Evolutionary conservation across 1,140 invertebrate genomes (phyloP).

Genomic region (Anagrus nilaparvatae): DNA sequence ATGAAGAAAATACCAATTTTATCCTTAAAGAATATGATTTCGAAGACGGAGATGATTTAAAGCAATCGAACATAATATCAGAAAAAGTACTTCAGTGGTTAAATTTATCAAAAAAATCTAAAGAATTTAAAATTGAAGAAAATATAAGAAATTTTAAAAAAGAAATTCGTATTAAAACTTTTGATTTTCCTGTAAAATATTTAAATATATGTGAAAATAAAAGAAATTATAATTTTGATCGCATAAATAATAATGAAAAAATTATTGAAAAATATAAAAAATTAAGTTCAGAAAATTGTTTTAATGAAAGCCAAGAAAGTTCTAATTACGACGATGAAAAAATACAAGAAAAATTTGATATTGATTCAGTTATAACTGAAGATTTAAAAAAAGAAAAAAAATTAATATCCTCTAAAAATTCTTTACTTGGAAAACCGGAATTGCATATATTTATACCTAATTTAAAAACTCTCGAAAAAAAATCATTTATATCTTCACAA

Average conservation of each 20-base stretch:
- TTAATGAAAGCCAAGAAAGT: not conserved
- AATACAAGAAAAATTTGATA: conserved; percentile 2
- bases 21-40: not conserved
- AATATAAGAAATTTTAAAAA: not conserved
- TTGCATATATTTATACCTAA: conserved; percentile 60
- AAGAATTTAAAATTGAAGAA: conserved; percentile 25
- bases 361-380: not conserved
- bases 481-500: conserved; percentile 23
- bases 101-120: conserved; percentile 33
- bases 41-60: not conserved
- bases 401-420: too few species aligned
- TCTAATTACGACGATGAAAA: not conserved
- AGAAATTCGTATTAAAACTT: not conserved
- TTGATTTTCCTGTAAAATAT: too few species aligned
- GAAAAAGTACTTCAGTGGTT: conserved; percentile 44
- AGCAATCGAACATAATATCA: conserved; percentile 29
- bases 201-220: too few species aligned
- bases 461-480: conserved; percentile 26
- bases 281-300: not conserved
- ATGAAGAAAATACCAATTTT: not conserved
- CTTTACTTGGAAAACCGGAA: conserved; percentile 32
- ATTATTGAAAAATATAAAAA: not conserved
- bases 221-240: not conserved
- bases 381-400: conserved; percentile 4
- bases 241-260: not conserved